Evolutionary conservation across 2,888 invertebrate genomes (phyloP), one percentile per base, ranked within the genome.

Genomic region (Zhuqinia jingwanae): DNA sequence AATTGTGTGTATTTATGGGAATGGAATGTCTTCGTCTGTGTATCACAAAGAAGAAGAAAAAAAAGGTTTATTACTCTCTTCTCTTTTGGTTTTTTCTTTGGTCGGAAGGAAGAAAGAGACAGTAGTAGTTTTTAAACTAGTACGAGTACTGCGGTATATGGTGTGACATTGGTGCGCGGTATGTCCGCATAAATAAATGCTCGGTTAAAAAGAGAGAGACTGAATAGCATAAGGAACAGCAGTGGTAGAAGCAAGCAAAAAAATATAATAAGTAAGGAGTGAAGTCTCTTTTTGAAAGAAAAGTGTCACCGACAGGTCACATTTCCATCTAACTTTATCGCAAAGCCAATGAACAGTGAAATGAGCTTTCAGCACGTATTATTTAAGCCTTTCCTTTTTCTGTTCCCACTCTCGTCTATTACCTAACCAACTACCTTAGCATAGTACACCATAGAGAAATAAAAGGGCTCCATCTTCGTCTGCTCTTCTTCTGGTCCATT

Each of bases 291-390:
- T 36, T 80, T 76, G 84, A 60, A 84, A 65, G 75, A 68, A 82
- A 85, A 81, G 88, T 89, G 89, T 86, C 89, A 87, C 87, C 75
- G 87, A 85, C 88, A 84, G 89, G 87, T 89, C 89, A 89, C 88
- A 89, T 89, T 87, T 88, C 87, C 88, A 84, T 89, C 88, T 86
- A 82, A 85, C 84, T 89, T 88, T 89, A 89, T 89, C 88, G 88
- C 84, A 82, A 79, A 82, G 79, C 87, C 88, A 88, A 88, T 89
- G 88, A 88, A 89, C 88, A 88, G 87, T 90, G 90, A 90, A 90
- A 90, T 89, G 86, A 88, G 90, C 89, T 89, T 83, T 89, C 90
- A 89, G 81, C 89, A 86, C 87, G 82, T 89, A 88, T 86, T 86
- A 85, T 85, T 86, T 86, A 86, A 86, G 77, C 68, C 86, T 81